Conservation (phyloP, 2,888 invertebrate species). For the Sesia apiformis region DNA sequence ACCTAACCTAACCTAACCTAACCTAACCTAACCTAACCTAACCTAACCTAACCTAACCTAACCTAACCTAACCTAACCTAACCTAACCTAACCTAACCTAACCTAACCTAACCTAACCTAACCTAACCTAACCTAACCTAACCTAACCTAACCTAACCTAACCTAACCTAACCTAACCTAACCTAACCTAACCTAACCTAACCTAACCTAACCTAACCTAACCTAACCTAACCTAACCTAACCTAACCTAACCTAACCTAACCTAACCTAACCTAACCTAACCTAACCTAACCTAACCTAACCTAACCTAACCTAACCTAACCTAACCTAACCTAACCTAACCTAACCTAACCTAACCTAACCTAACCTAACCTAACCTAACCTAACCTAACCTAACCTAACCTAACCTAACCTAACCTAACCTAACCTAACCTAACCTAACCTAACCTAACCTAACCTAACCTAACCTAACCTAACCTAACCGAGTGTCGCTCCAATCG, state of each 20-base stretch:
- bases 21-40: constrained; percentile 4
- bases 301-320: constrained; percentile 12
- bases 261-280: constrained; percentile 12
- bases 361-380: constrained; percentile 9
- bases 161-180: constrained; percentile 9
- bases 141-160: constrained; percentile 9
- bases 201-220: constrained; percentile 9
- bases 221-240: constrained; percentile 9
- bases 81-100: constrained; percentile 8
- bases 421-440: constrained; percentile 10
- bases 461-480: constrained; percentile 5
- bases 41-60: constrained; percentile 10
- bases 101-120: constrained; percentile 9
- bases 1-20: constrained; percentile 9
- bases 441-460: constrained; percentile 9
- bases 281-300: constrained; percentile 13
- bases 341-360: constrained; percentile 9
- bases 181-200: constrained; percentile 9
- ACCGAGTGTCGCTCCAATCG: too few species aligned
- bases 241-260: constrained; percentile 9
- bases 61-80: constrained; percentile 10
- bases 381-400: constrained; percentile 9
- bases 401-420: constrained; percentile 10
- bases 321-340: constrained; percentile 9
- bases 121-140: constrained; percentile 9